These are phyloP conservation scores for Xiphophorus maculatus DNA, from an alignment of 2,113 vertebrate species.

Conservation along the genomic window DNA sequence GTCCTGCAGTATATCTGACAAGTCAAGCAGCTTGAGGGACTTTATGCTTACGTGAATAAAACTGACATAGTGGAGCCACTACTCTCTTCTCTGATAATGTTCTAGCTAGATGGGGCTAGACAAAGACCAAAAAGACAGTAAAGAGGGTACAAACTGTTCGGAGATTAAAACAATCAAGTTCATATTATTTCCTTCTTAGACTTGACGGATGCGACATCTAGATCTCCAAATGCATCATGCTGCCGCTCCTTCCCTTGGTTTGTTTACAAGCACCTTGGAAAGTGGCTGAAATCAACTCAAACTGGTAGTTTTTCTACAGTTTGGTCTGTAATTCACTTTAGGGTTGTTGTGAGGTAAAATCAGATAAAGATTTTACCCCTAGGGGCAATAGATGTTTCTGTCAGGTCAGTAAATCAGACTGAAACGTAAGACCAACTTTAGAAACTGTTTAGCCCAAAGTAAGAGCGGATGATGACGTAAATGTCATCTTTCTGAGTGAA, in stretches of 20 bases:
- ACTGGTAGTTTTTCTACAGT: neutral
- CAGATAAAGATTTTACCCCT: neutral
- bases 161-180: too few species aligned
- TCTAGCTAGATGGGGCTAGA: too few species aligned
- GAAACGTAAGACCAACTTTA: neutral
- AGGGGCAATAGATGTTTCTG: neutral
- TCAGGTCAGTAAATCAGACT: neutral
- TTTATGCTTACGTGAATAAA: too few species aligned
- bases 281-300: neutral
- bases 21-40: too few species aligned
- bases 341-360: neutral
- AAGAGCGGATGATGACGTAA: conserved; percentile 9
- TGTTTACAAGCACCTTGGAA: neutral
- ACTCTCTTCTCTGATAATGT: too few species aligned
- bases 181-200: too few species aligned
- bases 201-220: too few species aligned
- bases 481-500: conserved; percentile 34
- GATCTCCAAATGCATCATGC: too few species aligned
- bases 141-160: too few species aligned
- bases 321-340: neutral
- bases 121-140: too few species aligned
- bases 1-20: too few species aligned
- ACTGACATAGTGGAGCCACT: too few species aligned
- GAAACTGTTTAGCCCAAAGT: conserved; percentile 43
- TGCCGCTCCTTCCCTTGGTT: neutral